Base-by-base conservation (phyloP, 2,797 vertebrate species). In the Karalla daura region DNA sequence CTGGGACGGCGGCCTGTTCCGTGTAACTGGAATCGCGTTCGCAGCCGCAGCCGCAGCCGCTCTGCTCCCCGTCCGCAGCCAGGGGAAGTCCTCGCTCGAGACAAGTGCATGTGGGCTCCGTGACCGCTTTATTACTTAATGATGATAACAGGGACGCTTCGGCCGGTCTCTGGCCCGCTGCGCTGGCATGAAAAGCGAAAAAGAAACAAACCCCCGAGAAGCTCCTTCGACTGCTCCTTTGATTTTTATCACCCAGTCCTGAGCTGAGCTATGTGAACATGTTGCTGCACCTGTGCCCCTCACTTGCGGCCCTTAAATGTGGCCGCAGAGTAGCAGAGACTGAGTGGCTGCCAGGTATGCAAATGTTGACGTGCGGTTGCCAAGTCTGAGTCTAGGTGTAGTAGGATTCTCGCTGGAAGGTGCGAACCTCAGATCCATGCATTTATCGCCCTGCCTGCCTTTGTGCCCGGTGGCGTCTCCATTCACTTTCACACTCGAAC, bases 1-100 rank as follows among this genome's bases (percentile, higher is more conserved):
- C 55, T 24, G 61, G n/a, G 18, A 67, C 33, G 17, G 24, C 12
- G 13, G 28, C 77, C 58, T 83, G 52, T 65, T 76, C 43, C 78
- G 0, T 70, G 36, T 75, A 36, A 20, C 54, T 43, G 5, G 15
- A 68, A 54, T 51, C 37, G 20, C 5, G 50, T 72, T 76, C 15
- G 10, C 55, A 46, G 2, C 53, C 37, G 17, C n/a, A 49, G 17
- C 17, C 14, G 1, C 5, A 53, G 27, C n/a, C 8, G n/a, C 21
- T 5, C 27, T 35, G 6, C 54, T 46, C 5, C 43, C 54, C 17
- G n/a, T 46, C 5, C 24, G 14, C 4, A 14, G 18, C 13, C 15
- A 5, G 28, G 30, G 41, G 11, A 47, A 27, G n/a, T 41, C 25
- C 28, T 41, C 20, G 10, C 11, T 35, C 21, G 24, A 44, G 15